Evolutionary conservation across 2,888 invertebrate genomes (phyloP).

Genomic region (Cryptophagus acutangulus): DNA sequence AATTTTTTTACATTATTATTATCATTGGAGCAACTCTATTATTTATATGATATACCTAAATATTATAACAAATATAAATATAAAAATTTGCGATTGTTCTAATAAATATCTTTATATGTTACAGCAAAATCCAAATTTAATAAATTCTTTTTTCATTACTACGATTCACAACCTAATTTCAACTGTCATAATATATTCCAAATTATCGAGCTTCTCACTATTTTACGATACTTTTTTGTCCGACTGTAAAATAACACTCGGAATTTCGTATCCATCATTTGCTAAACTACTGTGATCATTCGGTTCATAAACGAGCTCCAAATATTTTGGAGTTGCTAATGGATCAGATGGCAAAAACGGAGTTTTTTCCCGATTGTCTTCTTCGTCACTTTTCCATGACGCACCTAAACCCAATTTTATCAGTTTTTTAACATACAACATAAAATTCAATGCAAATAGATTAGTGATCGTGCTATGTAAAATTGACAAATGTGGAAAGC

Average conservation of each 20-base stretch:
- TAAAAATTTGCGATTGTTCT: no score
- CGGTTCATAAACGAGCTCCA: slow-evolving; percentile 60
- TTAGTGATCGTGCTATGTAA: not conserved
- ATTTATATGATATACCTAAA: no score
- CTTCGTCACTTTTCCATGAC: slow-evolving; percentile 51
- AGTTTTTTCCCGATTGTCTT: slow-evolving; percentile 47
- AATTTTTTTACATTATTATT: no score
- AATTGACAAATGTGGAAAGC: slow-evolving; percentile 14
- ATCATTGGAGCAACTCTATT: no score
- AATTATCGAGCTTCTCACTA: no score
- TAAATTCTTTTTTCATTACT: no score
- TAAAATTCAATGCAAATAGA: not conserved
- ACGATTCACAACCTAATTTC: no score
- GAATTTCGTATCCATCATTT: slow-evolving; percentile 62
- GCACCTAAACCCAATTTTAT: slow-evolving; percentile 41
- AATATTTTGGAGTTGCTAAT: slow-evolving; percentile 55
- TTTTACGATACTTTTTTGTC: no score
- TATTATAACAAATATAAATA: no score
- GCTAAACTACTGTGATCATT: slow-evolving; percentile 41
- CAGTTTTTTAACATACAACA: slow-evolving; percentile 16
- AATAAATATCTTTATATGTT: no score
- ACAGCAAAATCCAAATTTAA: no score
- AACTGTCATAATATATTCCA: no score
- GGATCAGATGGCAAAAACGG: slow-evolving; percentile 43
- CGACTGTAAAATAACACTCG: slow-evolving; percentile 42